Evolutionary conservation across 2,888 invertebrate species (phyloP).

Genomic region (Pandemis heparana): DNA sequence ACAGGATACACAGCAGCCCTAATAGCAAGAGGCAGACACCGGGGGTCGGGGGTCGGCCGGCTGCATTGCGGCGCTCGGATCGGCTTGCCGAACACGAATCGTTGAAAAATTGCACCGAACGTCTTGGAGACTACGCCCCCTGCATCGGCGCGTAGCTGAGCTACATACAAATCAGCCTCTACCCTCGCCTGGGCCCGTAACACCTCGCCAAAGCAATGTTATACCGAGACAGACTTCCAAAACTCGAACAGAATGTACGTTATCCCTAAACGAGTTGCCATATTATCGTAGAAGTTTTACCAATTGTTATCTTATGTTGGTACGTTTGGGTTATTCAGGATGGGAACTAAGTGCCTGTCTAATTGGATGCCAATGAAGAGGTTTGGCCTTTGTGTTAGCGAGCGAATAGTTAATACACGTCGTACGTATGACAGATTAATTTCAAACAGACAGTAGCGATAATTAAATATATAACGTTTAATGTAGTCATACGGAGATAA

Average conservation of each 20-base stretch:
- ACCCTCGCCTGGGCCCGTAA: conserved; percentile 52
- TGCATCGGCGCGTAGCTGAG: conserved; percentile 67
- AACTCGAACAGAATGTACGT: conserved; percentile 21
- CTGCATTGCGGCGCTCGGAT: conserved; percentile 67
- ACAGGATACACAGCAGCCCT: conserved; percentile 33
- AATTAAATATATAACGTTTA: conserved; percentile 41
- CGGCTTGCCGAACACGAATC: conserved; percentile 78
- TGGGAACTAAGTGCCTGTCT: not conserved
- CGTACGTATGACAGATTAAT: conserved; percentile 21
- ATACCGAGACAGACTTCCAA: conserved; percentile 29
- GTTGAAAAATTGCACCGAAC: conserved; percentile 82
- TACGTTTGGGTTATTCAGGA: not conserved
- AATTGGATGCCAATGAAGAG: conserved; percentile 11
- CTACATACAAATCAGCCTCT: conserved; percentile 78
- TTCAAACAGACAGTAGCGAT: conserved; percentile 18
- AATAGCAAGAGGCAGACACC: conserved; percentile 45
- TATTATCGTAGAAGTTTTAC: not conserved
- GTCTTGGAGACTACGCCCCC: conserved; percentile 75
- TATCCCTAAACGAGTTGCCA: conserved; percentile 23
- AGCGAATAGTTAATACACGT: conserved; percentile 16
- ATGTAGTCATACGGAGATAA: conserved; percentile 35
- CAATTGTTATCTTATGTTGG: not conserved
- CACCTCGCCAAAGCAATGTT: conserved; percentile 41
- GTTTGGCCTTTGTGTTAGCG: not conserved
- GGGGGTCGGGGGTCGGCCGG: conserved; percentile 49